phyloP scores from a whole-genome alignment of 2,888 invertebrate genomes.

The Cephus nigrinus region DNA sequence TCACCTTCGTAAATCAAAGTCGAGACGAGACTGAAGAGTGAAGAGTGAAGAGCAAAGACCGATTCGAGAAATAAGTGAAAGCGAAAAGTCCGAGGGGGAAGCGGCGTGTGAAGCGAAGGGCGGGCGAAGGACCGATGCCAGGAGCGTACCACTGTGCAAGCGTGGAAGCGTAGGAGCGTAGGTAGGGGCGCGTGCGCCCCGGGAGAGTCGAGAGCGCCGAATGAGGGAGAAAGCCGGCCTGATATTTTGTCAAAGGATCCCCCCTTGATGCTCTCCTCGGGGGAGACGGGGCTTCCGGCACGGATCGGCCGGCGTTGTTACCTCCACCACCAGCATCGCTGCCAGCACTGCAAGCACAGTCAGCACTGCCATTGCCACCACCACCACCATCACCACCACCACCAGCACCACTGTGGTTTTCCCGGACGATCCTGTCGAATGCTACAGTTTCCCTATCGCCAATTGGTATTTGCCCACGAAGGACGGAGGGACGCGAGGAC shows the following conservation, averaged over 20 bases:
- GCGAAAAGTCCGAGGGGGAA: constrained; percentile 23
- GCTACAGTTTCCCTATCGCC: constrained; percentile 17
- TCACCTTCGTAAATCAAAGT: not conserved
- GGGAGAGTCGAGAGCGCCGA: constrained; percentile 1
- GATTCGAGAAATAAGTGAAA: not conserved
- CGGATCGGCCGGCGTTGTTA: not conserved
- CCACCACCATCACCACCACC: not conserved
- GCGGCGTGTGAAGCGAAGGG: constrained; percentile 32
- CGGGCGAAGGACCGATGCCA: constrained; percentile 21
- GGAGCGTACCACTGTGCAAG: constrained; percentile 4
- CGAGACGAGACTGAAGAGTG: not conserved
- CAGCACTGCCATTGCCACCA: not conserved
- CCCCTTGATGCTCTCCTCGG: not conserved
- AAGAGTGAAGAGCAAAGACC: not conserved
- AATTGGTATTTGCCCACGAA: constrained; percentile 39
- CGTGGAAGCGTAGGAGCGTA: constrained; percentile 42
- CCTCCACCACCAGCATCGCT: not conserved
- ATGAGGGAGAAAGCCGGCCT: not conserved
- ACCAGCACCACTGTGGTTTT: not conserved
- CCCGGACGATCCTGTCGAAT: not conserved
- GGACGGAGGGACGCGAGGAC: constrained; percentile 30
- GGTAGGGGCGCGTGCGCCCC: constrained; percentile 49
- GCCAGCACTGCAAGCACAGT: not conserved
- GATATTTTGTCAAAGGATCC: constrained; percentile 4
- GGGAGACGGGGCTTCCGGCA: not conserved